Percentiles rank a stretch among this genome's conserved stretches.
Evolutionary conservation across 1,140 invertebrate species (phyloP).

Genomic region (Bilobella aurantiaca): DNA sequence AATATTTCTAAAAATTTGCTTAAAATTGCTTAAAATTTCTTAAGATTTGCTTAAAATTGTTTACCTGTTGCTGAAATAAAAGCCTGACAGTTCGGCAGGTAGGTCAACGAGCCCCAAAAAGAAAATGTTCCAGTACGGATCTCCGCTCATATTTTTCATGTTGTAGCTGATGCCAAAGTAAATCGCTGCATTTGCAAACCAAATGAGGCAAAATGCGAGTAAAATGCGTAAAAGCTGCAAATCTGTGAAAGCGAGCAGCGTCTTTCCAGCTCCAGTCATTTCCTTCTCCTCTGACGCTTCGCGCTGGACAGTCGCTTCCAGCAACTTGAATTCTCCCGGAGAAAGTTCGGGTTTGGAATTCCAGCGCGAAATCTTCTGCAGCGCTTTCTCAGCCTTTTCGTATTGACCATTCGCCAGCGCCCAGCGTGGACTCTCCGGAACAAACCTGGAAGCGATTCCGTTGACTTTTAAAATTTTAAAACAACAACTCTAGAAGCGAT

Average conservation of each 20-base stretch:
- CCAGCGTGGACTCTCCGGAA: conserved; percentile 27
- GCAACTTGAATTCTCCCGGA: conserved; percentile 2
- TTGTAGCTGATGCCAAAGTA: conserved; percentile 22
- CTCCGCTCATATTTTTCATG: conserved; percentile 16
- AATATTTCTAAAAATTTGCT: neutral
- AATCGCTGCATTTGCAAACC: conserved; percentile 17
- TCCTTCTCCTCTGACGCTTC: conserved; percentile 1
- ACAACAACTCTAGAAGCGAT: no score
- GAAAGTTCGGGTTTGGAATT: conserved; percentile 18
- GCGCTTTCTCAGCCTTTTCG: conserved; percentile 12
- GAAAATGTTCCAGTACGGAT: conserved; percentile 15
- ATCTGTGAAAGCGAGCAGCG: conserved; percentile 15
- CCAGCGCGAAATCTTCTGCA: conserved; percentile 23
- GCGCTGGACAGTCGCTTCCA: conserved; percentile 11
- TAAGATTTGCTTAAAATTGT: neutral
- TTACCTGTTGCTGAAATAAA: conserved; percentile 5
- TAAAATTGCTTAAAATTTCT: neutral
- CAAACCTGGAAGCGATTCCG: no score
- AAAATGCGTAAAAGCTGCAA: neutral
- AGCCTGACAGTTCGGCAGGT: neutral
- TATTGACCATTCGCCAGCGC: conserved; percentile 13
- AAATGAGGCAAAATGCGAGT: conserved; percentile 9
- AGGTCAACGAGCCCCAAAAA: conserved; percentile 15
- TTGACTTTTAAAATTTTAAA: no score
- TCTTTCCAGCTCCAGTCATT: conserved; percentile 5